These are phyloP conservation scores for Nycticryphes semicollaris DNA, from an alignment of 2,113 vertebrate genomes.

Conservation along the genomic window DNA sequence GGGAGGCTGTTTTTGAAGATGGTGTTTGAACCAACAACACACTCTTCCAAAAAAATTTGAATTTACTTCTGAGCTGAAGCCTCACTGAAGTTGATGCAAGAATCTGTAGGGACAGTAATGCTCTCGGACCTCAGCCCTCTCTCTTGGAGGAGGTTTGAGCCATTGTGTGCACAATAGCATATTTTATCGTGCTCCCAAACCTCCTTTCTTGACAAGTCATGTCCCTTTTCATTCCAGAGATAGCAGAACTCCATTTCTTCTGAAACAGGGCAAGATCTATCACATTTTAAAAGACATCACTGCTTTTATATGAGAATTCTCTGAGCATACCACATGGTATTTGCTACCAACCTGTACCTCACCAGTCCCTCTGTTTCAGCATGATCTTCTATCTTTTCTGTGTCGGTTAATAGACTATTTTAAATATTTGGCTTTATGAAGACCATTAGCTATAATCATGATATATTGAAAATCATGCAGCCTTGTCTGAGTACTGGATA, in stretches of 20 bases:
- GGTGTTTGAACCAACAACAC: background rate
- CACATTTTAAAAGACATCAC: background rate
- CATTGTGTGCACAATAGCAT: rapidly evolving
- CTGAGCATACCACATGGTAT: background rate
- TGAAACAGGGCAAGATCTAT: background rate
- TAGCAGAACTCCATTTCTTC: background rate
- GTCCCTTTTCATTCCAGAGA: background rate
- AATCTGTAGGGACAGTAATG: background rate
- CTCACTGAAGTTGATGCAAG: background rate
- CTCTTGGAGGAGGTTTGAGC: background rate
- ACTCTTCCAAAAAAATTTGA: background rate
- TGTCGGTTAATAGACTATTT: background rate
- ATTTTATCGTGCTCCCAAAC: background rate
- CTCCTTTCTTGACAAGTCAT: background rate
- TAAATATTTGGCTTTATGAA: background rate
- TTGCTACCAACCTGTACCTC: background rate
- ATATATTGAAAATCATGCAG: background rate
- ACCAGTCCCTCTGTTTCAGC: background rate
- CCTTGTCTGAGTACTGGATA: background rate
- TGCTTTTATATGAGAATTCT: background rate
- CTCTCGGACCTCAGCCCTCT: background rate
- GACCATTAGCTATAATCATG: background rate
- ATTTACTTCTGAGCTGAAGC: background rate
- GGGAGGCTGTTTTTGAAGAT: background rate
- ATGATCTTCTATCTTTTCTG: background rate